Percentiles rank a stretch among this genome's conserved stretches.
phyloP scores from a whole-genome alignment of 2,797 vertebrate genomes.

The Ataeniobius toweri region DNA sequence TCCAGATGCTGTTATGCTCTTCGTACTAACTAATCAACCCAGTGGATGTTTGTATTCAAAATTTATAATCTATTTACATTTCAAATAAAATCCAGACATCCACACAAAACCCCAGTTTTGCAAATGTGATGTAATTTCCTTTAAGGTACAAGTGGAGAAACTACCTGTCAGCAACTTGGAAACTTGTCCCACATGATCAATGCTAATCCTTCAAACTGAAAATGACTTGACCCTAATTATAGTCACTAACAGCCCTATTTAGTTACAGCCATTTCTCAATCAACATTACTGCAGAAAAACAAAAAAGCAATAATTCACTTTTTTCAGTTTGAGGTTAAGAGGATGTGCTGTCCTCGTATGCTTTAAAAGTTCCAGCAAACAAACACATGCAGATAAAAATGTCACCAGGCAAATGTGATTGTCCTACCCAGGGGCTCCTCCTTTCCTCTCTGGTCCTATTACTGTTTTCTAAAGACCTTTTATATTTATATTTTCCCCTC shows the following conservation, averaged over 20 bases:
- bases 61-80: neutral
- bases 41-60: neutral
- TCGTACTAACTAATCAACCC: neutral
- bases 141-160: neutral
- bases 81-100: neutral
- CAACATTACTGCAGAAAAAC: neutral
- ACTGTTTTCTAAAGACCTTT: conserved; percentile 45
- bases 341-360: conserved; percentile 30
- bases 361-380: conserved; percentile 59
- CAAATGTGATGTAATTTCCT: neutral
- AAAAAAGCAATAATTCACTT: neutral
- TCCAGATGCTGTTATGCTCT: neutral
- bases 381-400: conserved; percentile 67
- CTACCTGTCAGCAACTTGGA: neutral
- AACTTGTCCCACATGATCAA: neutral
- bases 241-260: neutral
- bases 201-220: neutral
- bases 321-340: conserved; percentile 22
- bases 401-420: conserved; percentile 52
- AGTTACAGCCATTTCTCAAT: neutral
- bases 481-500: conserved; percentile 35
- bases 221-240: neutral
- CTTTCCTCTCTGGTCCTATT: conserved; percentile 34
- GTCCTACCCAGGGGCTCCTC: conserved; percentile 33
- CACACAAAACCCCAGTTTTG: neutral